These are phyloP conservation scores for Drosophila repleta DNA, from an alignment of 1,140 invertebrate species.

Conservation along the genomic window DNA sequence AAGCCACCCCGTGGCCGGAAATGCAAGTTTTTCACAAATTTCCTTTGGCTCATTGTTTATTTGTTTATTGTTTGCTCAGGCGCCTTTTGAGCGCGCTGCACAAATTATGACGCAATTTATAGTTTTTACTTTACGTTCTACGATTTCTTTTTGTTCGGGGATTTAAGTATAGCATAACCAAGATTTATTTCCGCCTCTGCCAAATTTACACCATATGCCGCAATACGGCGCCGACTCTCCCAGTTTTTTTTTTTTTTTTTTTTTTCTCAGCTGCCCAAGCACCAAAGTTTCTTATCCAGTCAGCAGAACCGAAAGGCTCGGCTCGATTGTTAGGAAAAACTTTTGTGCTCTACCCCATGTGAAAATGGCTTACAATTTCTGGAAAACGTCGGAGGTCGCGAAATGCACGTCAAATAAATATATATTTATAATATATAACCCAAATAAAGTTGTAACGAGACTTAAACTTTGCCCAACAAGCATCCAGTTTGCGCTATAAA, in stretches of 20 bases:
- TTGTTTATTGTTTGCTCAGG: constrained; percentile 4
- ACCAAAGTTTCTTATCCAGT: constrained; percentile 22
- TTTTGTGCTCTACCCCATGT: constrained; percentile 8
- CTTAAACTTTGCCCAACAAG: constrained; percentile 2
- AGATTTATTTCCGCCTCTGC: constrained; percentile 79
- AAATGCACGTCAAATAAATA: too few species aligned
- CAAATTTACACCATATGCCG: constrained; percentile 69
- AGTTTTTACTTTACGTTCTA: constrained; percentile 56
- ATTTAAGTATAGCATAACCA: constrained; percentile 66
- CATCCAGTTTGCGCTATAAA: constrained; percentile 11
- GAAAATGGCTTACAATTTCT: constrained; percentile 11
- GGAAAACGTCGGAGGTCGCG: neutral
- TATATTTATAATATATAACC: neutral
- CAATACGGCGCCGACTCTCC: constrained; percentile 39
- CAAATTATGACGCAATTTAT: constrained; percentile 81
- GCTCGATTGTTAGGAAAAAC: constrained; percentile 11
- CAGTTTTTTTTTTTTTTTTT: constrained; percentile 10
- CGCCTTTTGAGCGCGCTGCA: constrained; percentile 30
- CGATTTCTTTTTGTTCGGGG: constrained; percentile 48
- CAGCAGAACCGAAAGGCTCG: constrained; percentile 8
- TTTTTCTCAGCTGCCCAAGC: constrained; percentile 14
- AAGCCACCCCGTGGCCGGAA: constrained; percentile 26
- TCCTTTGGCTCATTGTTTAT: constrained; percentile 51
- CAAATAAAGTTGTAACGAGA: constrained; percentile 3
- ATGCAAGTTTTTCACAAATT: constrained; percentile 61